phyloP scores from a whole-genome alignment of 2,113 vertebrate species.

The Hippocampus abdominalis region DNA sequence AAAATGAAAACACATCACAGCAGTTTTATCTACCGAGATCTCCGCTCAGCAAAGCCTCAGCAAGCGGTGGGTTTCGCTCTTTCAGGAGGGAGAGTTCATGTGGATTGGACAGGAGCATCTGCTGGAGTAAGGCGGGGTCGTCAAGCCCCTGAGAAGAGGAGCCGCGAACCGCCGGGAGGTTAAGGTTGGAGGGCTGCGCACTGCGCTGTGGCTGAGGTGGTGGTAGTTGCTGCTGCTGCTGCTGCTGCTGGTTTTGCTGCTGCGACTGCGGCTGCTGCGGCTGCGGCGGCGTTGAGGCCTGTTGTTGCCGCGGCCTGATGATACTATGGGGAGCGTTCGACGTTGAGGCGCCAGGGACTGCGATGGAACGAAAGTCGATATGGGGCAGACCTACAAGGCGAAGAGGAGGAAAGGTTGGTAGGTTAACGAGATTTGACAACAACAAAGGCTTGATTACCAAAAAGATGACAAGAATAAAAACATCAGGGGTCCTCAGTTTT shows the following conservation, averaged over 20 bases:
- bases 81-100: conserved; percentile 96
- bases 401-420: neutral
- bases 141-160: conserved; percentile 87
- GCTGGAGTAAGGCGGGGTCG: conserved; percentile 86
- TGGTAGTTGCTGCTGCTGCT: neutral
- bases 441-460: neutral
- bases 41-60: conserved; percentile 93
- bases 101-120: conserved; percentile 93
- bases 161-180: conserved; percentile 46
- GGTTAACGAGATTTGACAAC: neutral
- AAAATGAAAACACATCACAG: too few relatives aligned
- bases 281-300: conserved; percentile 19
- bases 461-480: neutral
- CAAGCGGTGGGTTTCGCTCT: conserved; percentile 91
- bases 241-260: neutral
- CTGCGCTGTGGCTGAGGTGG: conserved; percentile 27
- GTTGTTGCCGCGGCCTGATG: conserved; percentile 47
- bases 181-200: conserved; percentile 44
- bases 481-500: neutral
- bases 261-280: neutral
- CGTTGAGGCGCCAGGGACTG: conserved; percentile 84
- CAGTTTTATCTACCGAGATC: conserved; percentile 81
- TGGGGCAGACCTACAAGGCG: conserved; percentile 80
- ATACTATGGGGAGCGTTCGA: conserved; percentile 51
- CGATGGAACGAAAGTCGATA: conserved; percentile 96